Base-by-base conservation (phyloP, 2,888 invertebrate species). In the Oxystoma pomonae region DNA sequence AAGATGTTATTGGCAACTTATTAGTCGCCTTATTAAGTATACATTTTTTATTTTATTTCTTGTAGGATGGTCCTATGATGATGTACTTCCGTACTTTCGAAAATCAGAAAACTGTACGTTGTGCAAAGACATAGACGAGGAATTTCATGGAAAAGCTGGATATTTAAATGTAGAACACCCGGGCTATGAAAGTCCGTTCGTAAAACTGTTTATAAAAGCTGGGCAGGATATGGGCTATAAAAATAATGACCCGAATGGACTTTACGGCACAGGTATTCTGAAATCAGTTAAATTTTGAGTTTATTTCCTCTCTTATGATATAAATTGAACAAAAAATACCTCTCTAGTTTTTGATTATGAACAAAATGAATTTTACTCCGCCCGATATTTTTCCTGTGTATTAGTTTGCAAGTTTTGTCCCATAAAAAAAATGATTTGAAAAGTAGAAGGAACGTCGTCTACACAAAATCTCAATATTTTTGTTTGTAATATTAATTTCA, bases 61-160 rank as follows among this genome's bases (percentile, higher is more conserved):
- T 59, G n/a, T 51, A 0, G 93, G 93, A 0, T 95, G 95, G 95
- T 85, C 87, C 62, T 93, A 89, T 75, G 74, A 83, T 0, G 87
- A 91, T 61, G 82, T 92, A 0, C 75, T 92, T 18, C 85, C 88
- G 1, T 93, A 92, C 76, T 96, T 96, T 71, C 85, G 84, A 65
- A 92, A 91, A 77, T 90, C 90, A 0, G 92, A 92, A 80, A 88
- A 89, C 70, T 86, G 89, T 69, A 82, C 82, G 58, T 84, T 85
- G 61, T 76, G 83, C 57, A 83, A 84, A 20, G 76, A 87, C 51
- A 82, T 81, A 61, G 87, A 89, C 74, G 87, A 86, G 0, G 80
- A 83, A 1, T 90, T 84, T 73, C 92, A 91, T 70, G 88, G 89
- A 0, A 81, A 75, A 50, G 82, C 83, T 19, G 92, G 92, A 0